phyloP scores from a whole-genome alignment of 2,797 vertebrate genomes.

The Crocodylus rhombifer region DNA sequence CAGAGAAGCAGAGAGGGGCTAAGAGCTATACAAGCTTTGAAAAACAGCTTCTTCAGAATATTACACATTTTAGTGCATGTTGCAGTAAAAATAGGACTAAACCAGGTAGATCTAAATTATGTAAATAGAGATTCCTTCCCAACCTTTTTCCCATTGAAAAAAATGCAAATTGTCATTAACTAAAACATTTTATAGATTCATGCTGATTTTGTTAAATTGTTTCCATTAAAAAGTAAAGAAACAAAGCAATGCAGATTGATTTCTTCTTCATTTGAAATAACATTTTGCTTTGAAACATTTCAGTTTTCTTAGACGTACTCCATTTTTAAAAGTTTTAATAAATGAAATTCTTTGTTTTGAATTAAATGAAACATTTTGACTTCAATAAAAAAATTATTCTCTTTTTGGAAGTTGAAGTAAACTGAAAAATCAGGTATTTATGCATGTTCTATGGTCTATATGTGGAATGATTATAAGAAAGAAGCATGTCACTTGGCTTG shows the following conservation, averaged over 20 bases:
- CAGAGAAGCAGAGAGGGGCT: not conserved
- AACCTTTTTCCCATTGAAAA: no score
- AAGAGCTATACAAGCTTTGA: constrained; percentile 3
- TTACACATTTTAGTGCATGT: constrained; percentile 16
- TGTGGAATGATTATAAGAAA: no score
- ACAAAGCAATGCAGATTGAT: not conserved
- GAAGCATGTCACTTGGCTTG: not conserved
- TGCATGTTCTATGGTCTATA: no score
- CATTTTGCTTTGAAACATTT: no score
- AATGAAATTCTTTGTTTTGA: no score
- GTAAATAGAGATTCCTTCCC: not conserved
- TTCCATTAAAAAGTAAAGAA: constrained; percentile 54
- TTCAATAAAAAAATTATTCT: no score
- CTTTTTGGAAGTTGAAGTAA: no score
- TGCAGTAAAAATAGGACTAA: not conserved
- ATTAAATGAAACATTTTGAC: no score
- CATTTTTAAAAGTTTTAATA: no score
- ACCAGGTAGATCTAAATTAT: not conserved
- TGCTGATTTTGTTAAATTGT: constrained; percentile 38
- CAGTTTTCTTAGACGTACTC: no score
- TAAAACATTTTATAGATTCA: constrained; percentile 53
- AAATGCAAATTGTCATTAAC: not conserved
- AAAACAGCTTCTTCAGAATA: constrained; percentile 20
- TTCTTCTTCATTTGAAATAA: no score
- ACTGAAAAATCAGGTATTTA: no score